Evolutionary conservation across 2,113 vertebrate genomes (phyloP).

Genomic region (Ovis canadensis): DNA sequence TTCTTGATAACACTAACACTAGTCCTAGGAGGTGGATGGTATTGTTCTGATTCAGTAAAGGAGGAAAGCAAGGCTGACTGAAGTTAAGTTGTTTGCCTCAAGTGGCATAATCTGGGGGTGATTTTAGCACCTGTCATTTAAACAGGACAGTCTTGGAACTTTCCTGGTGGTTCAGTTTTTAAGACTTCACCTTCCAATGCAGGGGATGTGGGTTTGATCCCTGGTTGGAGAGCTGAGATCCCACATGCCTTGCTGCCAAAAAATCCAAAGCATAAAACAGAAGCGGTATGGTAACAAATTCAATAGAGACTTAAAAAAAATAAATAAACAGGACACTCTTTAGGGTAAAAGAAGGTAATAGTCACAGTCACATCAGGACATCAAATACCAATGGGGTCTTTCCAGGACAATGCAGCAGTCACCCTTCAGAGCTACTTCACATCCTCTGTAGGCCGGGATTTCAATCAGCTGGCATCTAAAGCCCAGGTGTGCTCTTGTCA

Average conservation of each 20-base stretch:
- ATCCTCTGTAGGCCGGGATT: background rate
- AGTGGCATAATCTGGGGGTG: background rate
- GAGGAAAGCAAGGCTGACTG: background rate
- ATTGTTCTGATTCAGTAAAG: background rate
- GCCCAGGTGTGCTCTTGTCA: background rate
- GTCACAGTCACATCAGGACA: background rate
- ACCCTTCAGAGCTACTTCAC: background rate
- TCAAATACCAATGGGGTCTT: background rate
- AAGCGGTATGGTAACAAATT: background rate
- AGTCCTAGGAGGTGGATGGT: background rate
- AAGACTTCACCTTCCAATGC: background rate
- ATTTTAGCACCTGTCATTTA: background rate
- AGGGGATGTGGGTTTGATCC: background rate
- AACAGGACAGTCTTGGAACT: background rate
- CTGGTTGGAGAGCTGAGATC: background rate
- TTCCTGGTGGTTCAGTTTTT: background rate
- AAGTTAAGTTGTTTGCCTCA: background rate
- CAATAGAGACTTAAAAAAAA: background rate
- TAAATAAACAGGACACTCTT: background rate
- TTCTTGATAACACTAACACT: background rate
- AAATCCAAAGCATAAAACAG: background rate
- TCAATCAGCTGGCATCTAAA: background rate
- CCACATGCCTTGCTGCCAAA: background rate
- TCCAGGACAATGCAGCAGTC: background rate
- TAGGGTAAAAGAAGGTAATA: background rate